phyloP scores from a whole-genome alignment of 2,797 vertebrate species.

The Fistularia tabacaria region DNA sequence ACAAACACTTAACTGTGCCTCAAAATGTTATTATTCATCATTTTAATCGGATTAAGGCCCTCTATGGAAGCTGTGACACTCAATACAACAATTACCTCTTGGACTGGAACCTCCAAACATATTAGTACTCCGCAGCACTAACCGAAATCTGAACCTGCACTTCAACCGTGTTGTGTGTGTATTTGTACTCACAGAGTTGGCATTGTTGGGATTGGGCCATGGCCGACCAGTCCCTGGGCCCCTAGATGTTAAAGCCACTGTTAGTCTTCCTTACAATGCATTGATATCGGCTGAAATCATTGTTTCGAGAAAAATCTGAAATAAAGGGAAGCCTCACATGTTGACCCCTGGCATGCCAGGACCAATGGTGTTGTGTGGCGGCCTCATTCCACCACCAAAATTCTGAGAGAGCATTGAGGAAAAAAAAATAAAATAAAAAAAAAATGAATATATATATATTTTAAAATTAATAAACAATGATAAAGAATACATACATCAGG shows the following conservation, averaged over 20 bases:
- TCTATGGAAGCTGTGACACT: constrained; percentile 63
- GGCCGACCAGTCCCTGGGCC: constrained; percentile 94
- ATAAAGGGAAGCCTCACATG: constrained; percentile 81
- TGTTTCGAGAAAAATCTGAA: not conserved
- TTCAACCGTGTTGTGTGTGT: constrained; percentile 16
- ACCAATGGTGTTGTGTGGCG: constrained; percentile 96
- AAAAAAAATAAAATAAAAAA: constrained; percentile 1
- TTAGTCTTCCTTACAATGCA: constrained; percentile 10
- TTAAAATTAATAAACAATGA: too few species aligned
- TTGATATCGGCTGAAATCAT: not conserved
- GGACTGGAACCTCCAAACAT: constrained; percentile 36
- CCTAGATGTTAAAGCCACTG: constrained; percentile 67
- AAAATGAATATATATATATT: not conserved
- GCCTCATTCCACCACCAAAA: constrained; percentile 97
- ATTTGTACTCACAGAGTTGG: constrained; percentile 91
- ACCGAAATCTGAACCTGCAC: constrained; percentile 47
- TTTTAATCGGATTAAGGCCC: constrained; percentile 56
- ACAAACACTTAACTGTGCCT: constrained; percentile 42
- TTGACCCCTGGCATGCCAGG: constrained; percentile 98
- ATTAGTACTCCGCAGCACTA: constrained; percentile 32
- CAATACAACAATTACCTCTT: constrained; percentile 67
- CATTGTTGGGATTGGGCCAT: constrained; percentile 97
- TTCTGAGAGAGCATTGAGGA: constrained; percentile 75
- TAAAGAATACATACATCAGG: not conserved
- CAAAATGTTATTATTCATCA: constrained; percentile 59